Evolutionary conservation across 30 jellyfish, hydroid and myxozoan genomes (phyloP), one percentile per base, ranked within the genome.

Genomic region (Phacellophora camtschatica): DNA sequence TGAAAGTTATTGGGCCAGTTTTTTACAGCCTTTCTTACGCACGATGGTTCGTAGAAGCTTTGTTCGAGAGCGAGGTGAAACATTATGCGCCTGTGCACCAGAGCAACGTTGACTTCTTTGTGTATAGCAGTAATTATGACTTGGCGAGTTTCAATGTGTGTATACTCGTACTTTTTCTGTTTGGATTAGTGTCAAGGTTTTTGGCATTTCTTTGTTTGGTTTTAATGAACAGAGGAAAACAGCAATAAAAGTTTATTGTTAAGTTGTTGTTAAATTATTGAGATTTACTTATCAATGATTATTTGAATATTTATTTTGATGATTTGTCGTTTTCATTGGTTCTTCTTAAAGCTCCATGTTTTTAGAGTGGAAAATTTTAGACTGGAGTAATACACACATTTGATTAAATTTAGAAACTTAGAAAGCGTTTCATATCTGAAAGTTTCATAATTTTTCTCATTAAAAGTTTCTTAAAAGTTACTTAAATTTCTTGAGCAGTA

Each of bases 1-100:
- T 80, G 29, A 65, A 50, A 33, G 57, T 65, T 27, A 18, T 80
- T 65, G 91, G 91, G 3, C 91, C 84, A 8, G 77, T 31, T 18
- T 46, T 28, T 29, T 80, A 80, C 76, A 80, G 91, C 84, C 45
- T 80, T 23, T 64, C 91, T 4, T 80, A 80, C 39, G 77, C 70
- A 5, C 83, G 91, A 32, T 80, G 91, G 91, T 80, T 19, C 33
- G 69, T 80, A 27, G 91, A 80, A 35, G 91, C 91, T 5, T 63
- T 80, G 31, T 80, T 64, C 33, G 91, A 80, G 32, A 32, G 76
- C 22, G 91, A 80, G 64, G 91, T 66, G 0, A 53, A 33, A 53
- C 77, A 66, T 42, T 80, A 62, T 42, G 54, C 74, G 30, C 83
- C 75, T 7, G 91, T 80, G 22, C 83, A 64, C 39, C 71, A 54